Conservation (phyloP, 2,888 invertebrate genomes). For the Helicoverpa assulta region DNA sequence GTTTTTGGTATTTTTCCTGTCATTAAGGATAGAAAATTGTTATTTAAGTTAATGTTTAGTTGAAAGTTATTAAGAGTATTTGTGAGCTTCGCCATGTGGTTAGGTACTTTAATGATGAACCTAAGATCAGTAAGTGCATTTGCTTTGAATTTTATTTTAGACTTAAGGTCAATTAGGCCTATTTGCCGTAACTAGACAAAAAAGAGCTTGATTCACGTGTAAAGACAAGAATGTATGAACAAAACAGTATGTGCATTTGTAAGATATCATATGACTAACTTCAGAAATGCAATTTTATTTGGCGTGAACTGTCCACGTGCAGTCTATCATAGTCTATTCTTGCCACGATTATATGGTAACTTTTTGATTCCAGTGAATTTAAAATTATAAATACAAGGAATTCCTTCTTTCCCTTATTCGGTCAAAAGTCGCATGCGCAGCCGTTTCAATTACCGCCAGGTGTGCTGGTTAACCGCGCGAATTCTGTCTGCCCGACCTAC, state of each 20-base stretch:
- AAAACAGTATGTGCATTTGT: too few relatives aligned
- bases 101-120: neutral
- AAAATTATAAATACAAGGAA: too few relatives aligned
- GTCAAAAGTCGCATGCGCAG: neutral
- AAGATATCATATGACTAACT: too few relatives aligned
- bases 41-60: slow-evolving; percentile 1
- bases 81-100: slow-evolving; percentile 8
- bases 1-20: slow-evolving; percentile 31
- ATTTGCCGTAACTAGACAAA: too few relatives aligned
- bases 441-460: neutral
- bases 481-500: neutral
- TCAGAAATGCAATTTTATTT: too few relatives aligned
- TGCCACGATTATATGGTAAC: too few relatives aligned
- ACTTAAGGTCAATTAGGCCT: neutral
- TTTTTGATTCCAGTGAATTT: too few relatives aligned
- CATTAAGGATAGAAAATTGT: slow-evolving; percentile 17
- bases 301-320: too few relatives aligned
- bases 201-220: too few relatives aligned
- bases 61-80: neutral
- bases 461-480: too few relatives aligned
- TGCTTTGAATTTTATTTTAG: neutral
- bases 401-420: neutral
- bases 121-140: slow-evolving; percentile 13
- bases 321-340: too few relatives aligned
- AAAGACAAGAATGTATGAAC: too few relatives aligned